Base-by-base conservation (phyloP, 2,888 invertebrate species). In the Sepioteuthis lessoniana region DNA sequence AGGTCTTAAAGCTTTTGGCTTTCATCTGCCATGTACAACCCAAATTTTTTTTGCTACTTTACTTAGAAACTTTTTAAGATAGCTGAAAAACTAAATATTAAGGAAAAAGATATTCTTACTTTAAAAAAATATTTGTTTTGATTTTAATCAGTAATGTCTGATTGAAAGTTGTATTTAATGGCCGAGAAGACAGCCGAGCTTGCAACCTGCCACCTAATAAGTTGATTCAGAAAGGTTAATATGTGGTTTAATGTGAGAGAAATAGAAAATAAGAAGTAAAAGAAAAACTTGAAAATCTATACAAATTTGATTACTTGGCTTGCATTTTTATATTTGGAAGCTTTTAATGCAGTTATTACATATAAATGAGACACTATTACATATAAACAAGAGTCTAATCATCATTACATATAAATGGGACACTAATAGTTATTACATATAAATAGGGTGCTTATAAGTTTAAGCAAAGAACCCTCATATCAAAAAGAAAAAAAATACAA, bases 221-320 rank as follows among this genome's bases (percentile, higher is more conserved):
- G 10, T 19, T 76, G 76, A 76, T 76, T 76, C 76, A 13, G n/a
- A 76, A 76, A 76, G n/a, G 76, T n/a, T 76, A 76, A 76, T n/a
- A n/a, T n/a, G n/a, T n/a, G 35, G n/a, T 76, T 76, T 76, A n/a
- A n/a, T n/a, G 76, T 16, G 35, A 76, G 76, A 76, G 76, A 76
- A n/a, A 76, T n/a, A 35, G 16, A n/a, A 76, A 35, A 31, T 31
- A n/a, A 35, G n/a, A 19, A 35, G 13, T n/a, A 35, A 76, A 35
- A 76, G n/a, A n/a, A 35, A 76, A n/a, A 35, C 16, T 76, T 76
- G 76, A 76, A 76, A 76, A 76, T 76, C 76, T n/a, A 76, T 76
- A 76, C n/a, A 76, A 76, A 76, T 76, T 76, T 76, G 76, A 76
- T 76, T 76, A 76, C n/a, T 76, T 76, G 76, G 35, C n/a, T 76